Evolutionary conservation across 2,888 invertebrate genomes (phyloP).

Genomic region (Chouioia cunea): DNA sequence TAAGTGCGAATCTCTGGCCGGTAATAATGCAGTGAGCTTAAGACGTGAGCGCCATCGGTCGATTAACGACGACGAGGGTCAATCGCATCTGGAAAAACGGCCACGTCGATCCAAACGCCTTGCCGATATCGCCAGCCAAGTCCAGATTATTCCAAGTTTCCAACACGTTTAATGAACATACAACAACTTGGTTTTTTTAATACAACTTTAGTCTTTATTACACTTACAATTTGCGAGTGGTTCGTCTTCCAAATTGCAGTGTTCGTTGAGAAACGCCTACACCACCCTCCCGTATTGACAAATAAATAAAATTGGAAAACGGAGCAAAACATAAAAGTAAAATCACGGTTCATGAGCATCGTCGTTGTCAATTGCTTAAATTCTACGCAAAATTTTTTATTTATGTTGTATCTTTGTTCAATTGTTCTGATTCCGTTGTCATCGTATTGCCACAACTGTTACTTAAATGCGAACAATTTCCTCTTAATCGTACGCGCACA

Average conservation of each 20-base stretch:
- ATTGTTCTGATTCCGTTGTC: too few species aligned
- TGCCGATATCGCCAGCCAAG: constrained; percentile 1
- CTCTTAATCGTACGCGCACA: too few species aligned
- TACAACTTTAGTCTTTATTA: constrained; percentile 47
- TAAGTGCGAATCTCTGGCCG: background rate
- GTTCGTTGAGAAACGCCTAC: constrained; percentile 39
- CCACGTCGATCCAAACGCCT: background rate
- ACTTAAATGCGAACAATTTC: too few species aligned
- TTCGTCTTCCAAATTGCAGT: constrained; percentile 36
- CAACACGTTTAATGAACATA: constrained; percentile 13
- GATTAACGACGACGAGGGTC: too few species aligned
- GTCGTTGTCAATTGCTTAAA: constrained; percentile 36
- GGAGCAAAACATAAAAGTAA: constrained; percentile 28
- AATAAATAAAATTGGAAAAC: constrained; percentile 38
- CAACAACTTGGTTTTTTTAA: constrained; percentile 19
- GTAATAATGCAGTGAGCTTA: background rate
- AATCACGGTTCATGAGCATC: constrained; percentile 44
- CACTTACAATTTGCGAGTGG: constrained; percentile 38
- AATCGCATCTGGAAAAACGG: too few species aligned
- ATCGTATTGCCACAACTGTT: too few species aligned
- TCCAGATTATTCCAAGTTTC: constrained; percentile 19
- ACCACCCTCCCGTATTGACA: constrained; percentile 44
- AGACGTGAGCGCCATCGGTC: constrained; percentile 21
- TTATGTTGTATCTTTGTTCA: background rate
- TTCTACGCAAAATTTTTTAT: too few species aligned